These are phyloP conservation scores for Lagodon rhomboides DNA, from an alignment of 2,797 vertebrate species.

Conservation along the genomic window DNA sequence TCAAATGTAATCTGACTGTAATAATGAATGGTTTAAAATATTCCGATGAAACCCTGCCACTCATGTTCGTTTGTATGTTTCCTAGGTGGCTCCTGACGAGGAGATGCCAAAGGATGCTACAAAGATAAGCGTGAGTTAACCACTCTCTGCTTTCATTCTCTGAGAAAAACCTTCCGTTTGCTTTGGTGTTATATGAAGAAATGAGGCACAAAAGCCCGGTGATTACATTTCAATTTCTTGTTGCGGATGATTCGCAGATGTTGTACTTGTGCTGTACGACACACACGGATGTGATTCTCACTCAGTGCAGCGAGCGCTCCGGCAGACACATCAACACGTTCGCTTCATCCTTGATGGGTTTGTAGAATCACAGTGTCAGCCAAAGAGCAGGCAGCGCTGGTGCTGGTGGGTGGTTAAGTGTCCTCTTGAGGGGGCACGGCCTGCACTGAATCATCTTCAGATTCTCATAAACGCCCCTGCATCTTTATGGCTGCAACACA, in stretches of 20 bases:
- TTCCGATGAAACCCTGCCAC: neutral
- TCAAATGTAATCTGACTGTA: neutral
- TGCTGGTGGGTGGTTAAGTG: constrained; percentile 51
- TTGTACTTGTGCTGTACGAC: constrained; percentile 25
- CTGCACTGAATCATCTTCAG: constrained; percentile 46
- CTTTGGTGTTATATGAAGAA: constrained; percentile 19
- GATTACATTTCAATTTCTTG: constrained; percentile 43
- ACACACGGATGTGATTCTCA: constrained; percentile 22
- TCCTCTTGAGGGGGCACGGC: constrained; percentile 37
- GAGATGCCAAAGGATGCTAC: constrained; percentile 93
- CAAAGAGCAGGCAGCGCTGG: constrained; percentile 27
- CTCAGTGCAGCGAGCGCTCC: neutral
- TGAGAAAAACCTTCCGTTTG: constrained; percentile 32
- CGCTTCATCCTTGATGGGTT: constrained; percentile 38
- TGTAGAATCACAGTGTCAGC: constrained; percentile 42
- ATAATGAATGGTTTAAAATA: neutral
- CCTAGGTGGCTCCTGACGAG: constrained; percentile 90
- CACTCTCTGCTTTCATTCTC: constrained; percentile 16
- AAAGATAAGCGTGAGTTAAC: constrained; percentile 96
- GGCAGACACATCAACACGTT: constrained; percentile 27
- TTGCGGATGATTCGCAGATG: constrained; percentile 39
- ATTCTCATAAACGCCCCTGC: constrained; percentile 54
- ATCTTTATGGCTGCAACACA: constrained; percentile 48
- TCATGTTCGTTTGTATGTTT: constrained; percentile 24
- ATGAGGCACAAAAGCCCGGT: constrained; percentile 30